phyloP scores from a whole-genome alignment of 2,113 vertebrate genomes.

The Acanthisitta chloris region DNA sequence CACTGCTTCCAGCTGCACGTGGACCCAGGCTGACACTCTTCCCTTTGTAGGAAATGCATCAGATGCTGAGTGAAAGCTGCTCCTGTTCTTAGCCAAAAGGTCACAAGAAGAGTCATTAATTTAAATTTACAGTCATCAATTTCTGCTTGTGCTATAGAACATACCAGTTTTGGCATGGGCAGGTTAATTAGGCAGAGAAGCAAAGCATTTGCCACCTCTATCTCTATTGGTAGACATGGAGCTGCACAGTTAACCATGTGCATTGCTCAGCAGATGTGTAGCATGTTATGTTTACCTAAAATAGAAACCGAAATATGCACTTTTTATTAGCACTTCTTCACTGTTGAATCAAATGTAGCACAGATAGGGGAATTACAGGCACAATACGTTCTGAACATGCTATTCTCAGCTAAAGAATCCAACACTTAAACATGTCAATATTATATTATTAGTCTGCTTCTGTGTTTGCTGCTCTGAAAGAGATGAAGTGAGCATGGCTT shows the following conservation, averaged over 20 bases:
- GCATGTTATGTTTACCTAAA: constrained; percentile 28
- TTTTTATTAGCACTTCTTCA: constrained; percentile 33
- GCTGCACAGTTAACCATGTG: not conserved
- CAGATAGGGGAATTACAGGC: not conserved
- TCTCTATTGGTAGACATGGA: constrained; percentile 2
- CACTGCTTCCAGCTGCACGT: not conserved
- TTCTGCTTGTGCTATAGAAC: not conserved
- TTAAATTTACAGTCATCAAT: not conserved
- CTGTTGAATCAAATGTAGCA: not conserved
- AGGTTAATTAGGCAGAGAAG: not conserved
- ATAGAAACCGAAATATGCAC: constrained; percentile 19
- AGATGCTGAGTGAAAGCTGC: not conserved
- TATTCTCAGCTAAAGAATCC: not conserved
- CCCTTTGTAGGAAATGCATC: not conserved
- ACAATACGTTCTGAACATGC: not conserved
- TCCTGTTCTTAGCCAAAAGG: not conserved
- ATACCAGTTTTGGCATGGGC: not conserved
- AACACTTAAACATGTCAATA: not conserved
- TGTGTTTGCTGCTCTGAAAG: not conserved
- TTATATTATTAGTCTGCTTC: not conserved
- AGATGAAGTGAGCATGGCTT: not conserved
- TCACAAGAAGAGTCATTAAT: not conserved
- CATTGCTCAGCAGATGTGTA: not conserved
- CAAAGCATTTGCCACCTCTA: not conserved
- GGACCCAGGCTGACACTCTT: not conserved